Conservation (phyloP, 2,797 vertebrate genomes). For the Adelosebastes latens region DNA sequence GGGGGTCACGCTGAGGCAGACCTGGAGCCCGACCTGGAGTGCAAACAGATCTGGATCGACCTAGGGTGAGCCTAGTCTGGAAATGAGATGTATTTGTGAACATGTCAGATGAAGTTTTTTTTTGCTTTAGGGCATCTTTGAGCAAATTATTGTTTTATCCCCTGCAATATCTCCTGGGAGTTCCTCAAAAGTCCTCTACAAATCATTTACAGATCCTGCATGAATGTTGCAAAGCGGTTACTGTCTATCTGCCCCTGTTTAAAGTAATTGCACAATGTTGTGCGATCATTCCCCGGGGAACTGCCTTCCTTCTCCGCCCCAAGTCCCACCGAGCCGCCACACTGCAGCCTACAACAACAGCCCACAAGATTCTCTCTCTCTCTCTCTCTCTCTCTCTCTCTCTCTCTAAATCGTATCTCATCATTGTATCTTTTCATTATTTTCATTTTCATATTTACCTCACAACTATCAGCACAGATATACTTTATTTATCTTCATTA, state of each 20-base stretch:
- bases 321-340: neutral
- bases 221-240: neutral
- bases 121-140: neutral
- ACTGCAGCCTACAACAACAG: slow-evolving; percentile 6
- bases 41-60: slow-evolving; percentile 97
- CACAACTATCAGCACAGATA: too few species aligned
- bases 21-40: slow-evolving; percentile 95
- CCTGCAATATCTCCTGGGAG: too few species aligned
- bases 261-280: neutral
- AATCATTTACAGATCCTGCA: neutral
- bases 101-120: neutral
- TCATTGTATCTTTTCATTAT: neutral
- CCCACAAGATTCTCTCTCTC: neutral
- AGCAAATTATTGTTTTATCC: neutral
- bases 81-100: neutral
- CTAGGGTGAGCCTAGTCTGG: slow-evolving; percentile 87
- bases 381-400: neutral
- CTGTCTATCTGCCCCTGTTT: neutral
- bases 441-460: neutral
- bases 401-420: neutral
- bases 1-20: slow-evolving; percentile 90
- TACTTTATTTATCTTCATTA: too few species aligned
- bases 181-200: neutral
- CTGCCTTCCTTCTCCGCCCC: neutral
- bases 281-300: neutral